Percentiles rank a stretch among this genome's conserved stretches.
Evolutionary conservation across 2,888 invertebrate species (phyloP).

Genomic region (Lycaena phlaeas): DNA sequence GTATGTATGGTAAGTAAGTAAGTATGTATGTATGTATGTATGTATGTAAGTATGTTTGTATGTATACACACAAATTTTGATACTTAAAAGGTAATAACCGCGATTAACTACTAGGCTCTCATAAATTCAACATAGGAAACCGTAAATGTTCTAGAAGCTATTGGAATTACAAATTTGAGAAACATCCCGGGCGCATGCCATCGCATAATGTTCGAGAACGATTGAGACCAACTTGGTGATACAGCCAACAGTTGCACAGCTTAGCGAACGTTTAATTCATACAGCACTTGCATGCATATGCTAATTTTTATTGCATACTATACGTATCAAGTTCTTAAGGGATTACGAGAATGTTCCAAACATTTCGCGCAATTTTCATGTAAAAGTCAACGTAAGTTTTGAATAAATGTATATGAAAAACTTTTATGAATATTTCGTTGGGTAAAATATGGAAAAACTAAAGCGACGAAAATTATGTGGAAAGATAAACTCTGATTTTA

Average conservation of each 20-base stretch:
- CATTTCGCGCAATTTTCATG: not conserved
- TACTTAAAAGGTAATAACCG: too few relatives aligned
- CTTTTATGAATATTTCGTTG: too few relatives aligned
- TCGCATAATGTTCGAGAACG: constrained; percentile 20
- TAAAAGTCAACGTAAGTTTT: not conserved
- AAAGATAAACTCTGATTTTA: too few relatives aligned
- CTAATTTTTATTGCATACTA: constrained; percentile 8
- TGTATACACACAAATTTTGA: too few relatives aligned
- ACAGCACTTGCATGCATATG: constrained; percentile 3
- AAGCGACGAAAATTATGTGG: too few relatives aligned
- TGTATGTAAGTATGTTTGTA: too few relatives aligned
- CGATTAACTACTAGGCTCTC: too few relatives aligned
- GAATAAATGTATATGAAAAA: not conserved
- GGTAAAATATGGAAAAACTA: too few relatives aligned
- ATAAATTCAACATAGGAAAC: too few relatives aligned
- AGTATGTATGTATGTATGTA: too few relatives aligned
- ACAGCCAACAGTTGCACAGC: constrained; percentile 6
- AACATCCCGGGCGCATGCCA: constrained; percentile 16
- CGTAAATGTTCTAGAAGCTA: not conserved
- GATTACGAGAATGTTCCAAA: not conserved
- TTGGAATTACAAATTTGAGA: constrained; percentile 11
- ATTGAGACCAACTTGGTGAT: constrained; percentile 7
- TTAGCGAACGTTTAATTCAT: constrained; percentile 5
- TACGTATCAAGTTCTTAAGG: not conserved
- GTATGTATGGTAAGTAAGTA: too few relatives aligned